Conservation (phyloP, 1,140 invertebrate genomes). For the Drosophila ironensis region DNA sequence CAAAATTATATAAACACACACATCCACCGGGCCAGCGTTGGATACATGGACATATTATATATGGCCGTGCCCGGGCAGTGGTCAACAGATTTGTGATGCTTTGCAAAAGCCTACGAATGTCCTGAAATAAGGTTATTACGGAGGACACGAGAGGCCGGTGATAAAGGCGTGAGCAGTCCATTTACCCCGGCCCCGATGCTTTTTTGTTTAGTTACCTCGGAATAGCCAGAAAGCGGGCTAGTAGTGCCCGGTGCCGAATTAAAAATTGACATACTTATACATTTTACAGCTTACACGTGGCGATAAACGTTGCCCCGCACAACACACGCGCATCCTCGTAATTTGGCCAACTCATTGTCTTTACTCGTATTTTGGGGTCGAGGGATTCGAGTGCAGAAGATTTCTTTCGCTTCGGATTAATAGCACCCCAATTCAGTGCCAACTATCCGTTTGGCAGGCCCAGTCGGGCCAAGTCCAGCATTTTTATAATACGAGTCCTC, state of each 20-base stretch:
- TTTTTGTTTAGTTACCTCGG: constrained; percentile 71
- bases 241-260: constrained; percentile 57
- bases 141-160: constrained; percentile 38
- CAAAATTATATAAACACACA: constrained; percentile 42
- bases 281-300: constrained; percentile 71
- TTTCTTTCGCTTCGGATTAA: constrained; percentile 5
- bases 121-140: constrained; percentile 57
- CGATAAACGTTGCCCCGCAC: constrained; percentile 24
- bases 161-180: constrained; percentile 16
- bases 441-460: too few relatives aligned
- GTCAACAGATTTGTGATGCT: constrained; percentile 72
- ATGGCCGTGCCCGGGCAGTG: constrained; percentile 46
- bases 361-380: too few relatives aligned
- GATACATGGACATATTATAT: constrained; percentile 43
- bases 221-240: constrained; percentile 55
- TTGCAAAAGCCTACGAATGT: constrained; percentile 62
- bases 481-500: constrained; percentile 40
- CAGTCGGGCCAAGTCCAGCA: constrained; percentile 1
- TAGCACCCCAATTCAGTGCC: too few relatives aligned
- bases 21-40: constrained; percentile 1
- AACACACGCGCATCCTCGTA: constrained; percentile 18
- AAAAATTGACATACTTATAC: constrained; percentile 66
- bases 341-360: constrained; percentile 11
- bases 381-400: not conserved
- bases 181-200: constrained; percentile 26